Conservation (phyloP, 92 coral and sea anemone genomes). For the Umimayanthus chanpuru region DNA sequence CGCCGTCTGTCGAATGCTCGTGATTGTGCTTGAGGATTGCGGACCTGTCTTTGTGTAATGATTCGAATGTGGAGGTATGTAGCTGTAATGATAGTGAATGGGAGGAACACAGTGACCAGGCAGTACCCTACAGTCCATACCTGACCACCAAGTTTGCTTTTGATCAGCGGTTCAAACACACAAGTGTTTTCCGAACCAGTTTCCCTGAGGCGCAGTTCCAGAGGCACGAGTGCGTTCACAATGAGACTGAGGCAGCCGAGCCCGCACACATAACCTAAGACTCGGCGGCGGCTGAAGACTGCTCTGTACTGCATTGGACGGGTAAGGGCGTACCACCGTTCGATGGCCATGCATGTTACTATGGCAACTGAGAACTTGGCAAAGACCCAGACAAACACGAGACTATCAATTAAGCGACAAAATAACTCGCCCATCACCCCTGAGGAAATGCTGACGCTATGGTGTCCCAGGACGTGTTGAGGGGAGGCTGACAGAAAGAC, state of each 20-base stretch:
- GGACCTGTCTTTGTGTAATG: neutral
- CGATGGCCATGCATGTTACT: constrained; percentile 35
- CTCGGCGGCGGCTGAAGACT: constrained; percentile 4
- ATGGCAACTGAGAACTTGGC: constrained; percentile 36
- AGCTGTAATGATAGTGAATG: constrained; percentile 4
- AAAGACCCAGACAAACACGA: constrained; percentile 16
- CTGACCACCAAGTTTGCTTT: constrained; percentile 6
- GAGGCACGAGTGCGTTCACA: constrained; percentile 17
- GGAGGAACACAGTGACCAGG: constrained; percentile 1
- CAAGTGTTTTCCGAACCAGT: neutral
- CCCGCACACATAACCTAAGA: neutral
- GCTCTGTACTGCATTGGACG: constrained; percentile 8
- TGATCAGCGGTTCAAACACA: constrained; percentile 1
- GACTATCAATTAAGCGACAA: constrained; percentile 31
- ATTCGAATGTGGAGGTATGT: constrained; percentile 23
- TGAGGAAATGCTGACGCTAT: neutral
- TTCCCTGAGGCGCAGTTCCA: neutral
- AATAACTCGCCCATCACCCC: constrained; percentile 10
- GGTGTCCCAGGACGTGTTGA: constrained; percentile 13
- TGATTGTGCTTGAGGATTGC: neutral
- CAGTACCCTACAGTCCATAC: constrained; percentile 9
- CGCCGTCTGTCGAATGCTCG: neutral
- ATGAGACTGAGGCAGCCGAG: neutral
- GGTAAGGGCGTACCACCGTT: constrained; percentile 33
- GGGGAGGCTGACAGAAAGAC: constrained; percentile 25